These are phyloP conservation scores for Panthera uncia DNA, from an alignment of 2,113 vertebrate species.

Conservation along the genomic window DNA sequence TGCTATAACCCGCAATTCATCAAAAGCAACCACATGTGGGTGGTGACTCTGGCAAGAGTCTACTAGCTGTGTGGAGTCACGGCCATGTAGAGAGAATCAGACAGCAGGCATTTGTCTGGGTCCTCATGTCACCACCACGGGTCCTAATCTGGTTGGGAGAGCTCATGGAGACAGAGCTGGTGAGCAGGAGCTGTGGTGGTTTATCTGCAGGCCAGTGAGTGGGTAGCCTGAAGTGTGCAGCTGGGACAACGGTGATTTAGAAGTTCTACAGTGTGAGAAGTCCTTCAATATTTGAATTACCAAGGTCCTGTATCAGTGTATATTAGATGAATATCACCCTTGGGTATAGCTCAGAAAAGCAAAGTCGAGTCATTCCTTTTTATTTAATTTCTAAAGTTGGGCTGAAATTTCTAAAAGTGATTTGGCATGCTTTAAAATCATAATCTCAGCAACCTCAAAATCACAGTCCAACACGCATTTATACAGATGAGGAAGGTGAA, in stretches of 20 bases:
- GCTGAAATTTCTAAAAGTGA: neutral
- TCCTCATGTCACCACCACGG: neutral
- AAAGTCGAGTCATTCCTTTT: neutral
- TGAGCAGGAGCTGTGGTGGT: neutral
- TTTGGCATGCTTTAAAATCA: neutral
- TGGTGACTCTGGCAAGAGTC: neutral
- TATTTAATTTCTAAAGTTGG: conserved; percentile 28
- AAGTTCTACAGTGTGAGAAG: neutral
- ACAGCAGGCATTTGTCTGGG: neutral
- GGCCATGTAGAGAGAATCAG: rapidly evolving
- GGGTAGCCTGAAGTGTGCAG: neutral
- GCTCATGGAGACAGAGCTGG: too few relatives aligned
- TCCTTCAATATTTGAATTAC: neutral
- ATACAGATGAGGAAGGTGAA: neutral
- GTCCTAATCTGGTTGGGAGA: rapidly evolving
- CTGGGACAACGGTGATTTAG: neutral
- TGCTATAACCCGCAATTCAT: neutral
- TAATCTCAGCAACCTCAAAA: neutral
- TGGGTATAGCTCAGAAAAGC: neutral
- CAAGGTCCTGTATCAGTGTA: neutral
- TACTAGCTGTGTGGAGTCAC: neutral
- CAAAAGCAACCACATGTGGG: neutral
- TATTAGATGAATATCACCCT: neutral
- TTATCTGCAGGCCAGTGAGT: neutral
- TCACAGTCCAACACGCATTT: neutral